These are phyloP conservation scores for Chaetophractus vellerosus DNA, from an alignment of 2,797 vertebrate species.

Conservation along the genomic window DNA sequence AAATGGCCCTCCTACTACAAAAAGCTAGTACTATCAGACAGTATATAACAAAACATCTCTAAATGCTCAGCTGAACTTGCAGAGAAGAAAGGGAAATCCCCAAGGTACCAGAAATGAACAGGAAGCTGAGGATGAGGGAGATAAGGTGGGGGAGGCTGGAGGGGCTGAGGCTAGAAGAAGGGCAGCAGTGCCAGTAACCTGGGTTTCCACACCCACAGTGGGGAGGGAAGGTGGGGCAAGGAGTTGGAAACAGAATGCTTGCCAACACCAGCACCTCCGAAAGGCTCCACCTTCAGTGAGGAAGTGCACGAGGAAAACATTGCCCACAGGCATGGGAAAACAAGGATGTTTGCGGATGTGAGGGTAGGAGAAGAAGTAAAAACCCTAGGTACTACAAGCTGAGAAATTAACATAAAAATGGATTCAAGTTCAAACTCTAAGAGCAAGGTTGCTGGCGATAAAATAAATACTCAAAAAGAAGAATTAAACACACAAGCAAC, in stretches of 20 bases:
- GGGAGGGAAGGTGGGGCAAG: too few species aligned
- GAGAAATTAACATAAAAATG: slow-evolving; percentile 8
- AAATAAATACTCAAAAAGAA: neutral
- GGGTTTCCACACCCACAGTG: neutral
- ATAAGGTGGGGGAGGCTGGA: neutral
- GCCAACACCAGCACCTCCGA: neutral
- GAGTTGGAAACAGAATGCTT: neutral
- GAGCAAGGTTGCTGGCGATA: neutral
- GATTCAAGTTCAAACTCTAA: neutral
- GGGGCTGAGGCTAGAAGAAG: neutral
- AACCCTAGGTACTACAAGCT: neutral
- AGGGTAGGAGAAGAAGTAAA: neutral
- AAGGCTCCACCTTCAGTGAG: neutral
- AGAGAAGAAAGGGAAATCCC: neutral
- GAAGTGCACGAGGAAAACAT: neutral
- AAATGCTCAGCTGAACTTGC: neutral
- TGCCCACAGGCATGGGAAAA: neutral
- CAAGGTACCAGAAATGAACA: neutral
- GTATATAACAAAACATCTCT: slow-evolving; percentile 6
- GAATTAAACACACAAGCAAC: slow-evolving; percentile 13
- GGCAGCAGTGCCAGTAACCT: neutral
- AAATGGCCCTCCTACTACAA: too few species aligned
- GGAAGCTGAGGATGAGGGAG: neutral
- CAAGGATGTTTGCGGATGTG: neutral
- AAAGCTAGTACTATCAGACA: too few species aligned